Percentiles rank a stretch among this genome's conserved stretches.
Evolutionary conservation across 2,888 invertebrate species (phyloP).

Genomic region (Sminthurides aquaticus): DNA sequence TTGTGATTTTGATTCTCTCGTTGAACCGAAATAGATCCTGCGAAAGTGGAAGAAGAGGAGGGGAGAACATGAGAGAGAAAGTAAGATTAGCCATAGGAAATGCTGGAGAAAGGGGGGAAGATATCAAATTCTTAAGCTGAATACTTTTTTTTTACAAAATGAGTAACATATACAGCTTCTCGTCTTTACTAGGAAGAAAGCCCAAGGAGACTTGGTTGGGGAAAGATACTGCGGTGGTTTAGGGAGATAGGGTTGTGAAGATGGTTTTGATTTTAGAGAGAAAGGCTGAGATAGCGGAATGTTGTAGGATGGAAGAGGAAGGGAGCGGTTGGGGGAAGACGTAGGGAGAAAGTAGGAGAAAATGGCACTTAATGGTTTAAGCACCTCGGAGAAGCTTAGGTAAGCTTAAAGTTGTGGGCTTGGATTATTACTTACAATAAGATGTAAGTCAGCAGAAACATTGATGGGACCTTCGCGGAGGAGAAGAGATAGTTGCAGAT

Average conservation of each 20-base stretch:
- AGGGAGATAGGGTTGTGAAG: no score
- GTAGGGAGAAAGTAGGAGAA: slow-evolving; percentile 11
- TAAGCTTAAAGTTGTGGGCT: slow-evolving; percentile 5
- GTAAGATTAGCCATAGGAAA: no score
- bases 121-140: no score
- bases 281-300: neutral
- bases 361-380: slow-evolving; percentile 28
- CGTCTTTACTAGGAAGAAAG: no score
- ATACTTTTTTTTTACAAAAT: no score
- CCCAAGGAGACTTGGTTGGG: no score
- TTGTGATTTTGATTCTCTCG: slow-evolving; percentile 42
- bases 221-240: no score
- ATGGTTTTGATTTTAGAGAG: neutral
- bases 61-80: no score
- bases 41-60: neutral
- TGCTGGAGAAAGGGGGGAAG: no score
- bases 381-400: slow-evolving; percentile 6
- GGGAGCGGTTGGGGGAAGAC: slow-evolving; percentile 1
- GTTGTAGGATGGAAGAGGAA: no score
- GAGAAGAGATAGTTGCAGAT: slow-evolving; percentile 38
- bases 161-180: no score
- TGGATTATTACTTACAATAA: slow-evolving; percentile 33
- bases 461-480: slow-evolving; percentile 43
- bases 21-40: slow-evolving; percentile 43
- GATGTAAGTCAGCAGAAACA: slow-evolving; percentile 36